Conservation (phyloP, 2,113 vertebrate genomes). For the Pygoscelis antarcticus region DNA sequence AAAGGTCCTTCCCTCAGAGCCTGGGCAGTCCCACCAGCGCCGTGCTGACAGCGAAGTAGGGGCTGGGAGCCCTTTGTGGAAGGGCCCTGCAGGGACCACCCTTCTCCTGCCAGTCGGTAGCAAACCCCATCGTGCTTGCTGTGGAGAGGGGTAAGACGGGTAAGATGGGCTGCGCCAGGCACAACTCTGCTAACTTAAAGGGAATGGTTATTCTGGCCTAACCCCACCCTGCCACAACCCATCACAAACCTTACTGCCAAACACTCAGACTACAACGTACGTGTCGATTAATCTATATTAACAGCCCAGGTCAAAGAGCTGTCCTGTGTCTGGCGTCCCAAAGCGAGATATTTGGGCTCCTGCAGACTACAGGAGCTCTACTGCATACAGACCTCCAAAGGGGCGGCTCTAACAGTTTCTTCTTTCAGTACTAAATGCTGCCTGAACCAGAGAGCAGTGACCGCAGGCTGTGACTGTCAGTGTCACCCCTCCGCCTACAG, state of each 20-base stretch:
- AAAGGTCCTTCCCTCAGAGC: not conserved
- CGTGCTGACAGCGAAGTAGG: rapidly evolving
- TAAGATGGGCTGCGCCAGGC: rapidly evolving
- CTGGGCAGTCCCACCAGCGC: not conserved
- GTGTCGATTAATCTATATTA: rapidly evolving
- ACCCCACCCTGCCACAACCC: not conserved
- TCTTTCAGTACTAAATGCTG: not conserved
- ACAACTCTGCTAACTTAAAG: too few species aligned
- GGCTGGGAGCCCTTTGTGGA: not conserved
- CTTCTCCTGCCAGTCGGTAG: not conserved
- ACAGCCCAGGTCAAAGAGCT: not conserved
- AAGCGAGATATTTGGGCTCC: rapidly evolving
- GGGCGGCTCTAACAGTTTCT: not conserved
- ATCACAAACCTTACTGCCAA: not conserved
- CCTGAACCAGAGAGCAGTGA: not conserved
- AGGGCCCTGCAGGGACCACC: not conserved
- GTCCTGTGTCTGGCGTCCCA: not conserved
- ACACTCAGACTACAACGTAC: not conserved
- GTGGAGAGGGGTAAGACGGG: not conserved
- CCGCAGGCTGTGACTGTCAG: not conserved
- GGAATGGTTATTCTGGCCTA: not conserved
- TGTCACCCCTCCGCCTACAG: not conserved
- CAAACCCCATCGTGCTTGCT: rapidly evolving
- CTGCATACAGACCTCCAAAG: not conserved
- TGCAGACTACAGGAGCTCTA: not conserved